A percentile compares a stretch with the other conserved stretches of the same genome.
Conservation (phyloP, 1,140 invertebrate genomes). For the Triops cancriformis region DNA sequence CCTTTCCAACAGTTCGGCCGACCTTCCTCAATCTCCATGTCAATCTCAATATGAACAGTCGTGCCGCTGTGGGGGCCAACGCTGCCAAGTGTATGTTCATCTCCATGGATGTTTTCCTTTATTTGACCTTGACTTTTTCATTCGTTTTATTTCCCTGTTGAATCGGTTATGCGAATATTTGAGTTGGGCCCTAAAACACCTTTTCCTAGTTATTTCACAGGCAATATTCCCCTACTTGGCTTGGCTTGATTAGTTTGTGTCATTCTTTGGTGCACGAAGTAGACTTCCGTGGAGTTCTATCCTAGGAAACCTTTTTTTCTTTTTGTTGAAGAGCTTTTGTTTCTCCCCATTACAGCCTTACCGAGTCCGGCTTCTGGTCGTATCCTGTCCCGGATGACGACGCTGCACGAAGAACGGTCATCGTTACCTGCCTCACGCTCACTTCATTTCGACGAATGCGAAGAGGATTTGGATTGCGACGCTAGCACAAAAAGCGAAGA, state of each 20-base stretch:
- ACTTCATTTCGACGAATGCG: constrained; percentile 33
- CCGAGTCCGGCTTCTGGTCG: constrained; percentile 69
- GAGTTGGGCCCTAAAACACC: background rate
- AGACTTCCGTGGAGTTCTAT: background rate
- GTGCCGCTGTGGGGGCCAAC: constrained; percentile 62
- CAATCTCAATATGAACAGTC: constrained; percentile 57
- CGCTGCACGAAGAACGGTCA: constrained; percentile 68
- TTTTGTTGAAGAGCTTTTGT: background rate
- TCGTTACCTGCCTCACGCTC: background rate
- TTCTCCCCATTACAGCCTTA: background rate
- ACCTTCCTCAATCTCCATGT: constrained; percentile 92
- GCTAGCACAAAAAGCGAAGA: background rate
- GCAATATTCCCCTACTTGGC: background rate
- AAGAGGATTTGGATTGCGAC: constrained; percentile 35
- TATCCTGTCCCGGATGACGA: constrained; percentile 78
- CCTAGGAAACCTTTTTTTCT: background rate
- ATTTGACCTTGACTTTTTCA: background rate
- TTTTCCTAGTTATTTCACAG: background rate
- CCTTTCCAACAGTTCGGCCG: constrained; percentile 78
- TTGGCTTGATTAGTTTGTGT: background rate
- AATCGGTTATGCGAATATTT: background rate
- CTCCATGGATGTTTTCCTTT: constrained; percentile 22
- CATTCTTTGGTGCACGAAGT: background rate
- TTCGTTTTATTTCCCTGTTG: background rate
- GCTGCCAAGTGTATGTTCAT: constrained; percentile 47